Base-by-base conservation (phyloP, 1,140 invertebrate species). In the Cotesia typhae region DNA sequence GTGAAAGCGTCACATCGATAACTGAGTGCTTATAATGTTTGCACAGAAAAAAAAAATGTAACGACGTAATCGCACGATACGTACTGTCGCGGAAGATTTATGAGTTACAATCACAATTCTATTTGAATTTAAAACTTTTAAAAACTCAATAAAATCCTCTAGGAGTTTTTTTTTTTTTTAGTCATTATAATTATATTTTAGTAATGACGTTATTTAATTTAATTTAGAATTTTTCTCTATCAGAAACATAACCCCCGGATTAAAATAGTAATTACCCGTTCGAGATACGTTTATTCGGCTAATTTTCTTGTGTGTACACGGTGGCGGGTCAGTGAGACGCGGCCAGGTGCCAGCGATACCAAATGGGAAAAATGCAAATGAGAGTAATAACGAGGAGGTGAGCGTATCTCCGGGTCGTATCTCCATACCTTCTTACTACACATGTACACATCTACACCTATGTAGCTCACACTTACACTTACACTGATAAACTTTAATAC, bases 341-440 rank as follows among this genome's bases (percentile, higher is more conserved):
- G 7, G 57, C 71, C 71, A 72, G 71, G 71, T 72, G 61, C 63
- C 71, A 36, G 68, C 55, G 38, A 73, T 71, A 70, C 55, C 20
- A 74, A 76, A 73, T 76, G 71, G 71, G 65, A 73, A 75, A 76
- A 76, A 76, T 76, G 75, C 72, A 76, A 74, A 76, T 73, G 67
- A 76, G 72, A 75, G 74, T 75, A 75, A 75, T 75, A 75, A 75
- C 69, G 74, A 75, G 74, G 71, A 75, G 72, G 71, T 65, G 69
- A 75, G 71, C 74, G 71, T 75, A 75, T 75, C 74, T 75, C 74
- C 74, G 71, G 74, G 53, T 75, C 71, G 71, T 75, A 75, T 75
- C 74, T 75, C 63, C 37, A 51, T 41, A 17, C 14, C 17, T 20
- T 52, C 64, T 63, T 47, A 2, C 1, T 28, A 28, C 28, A 12